Evolutionary conservation across 1,140 invertebrate species (phyloP), one percentile per base, ranked within the genome.

Genomic region (Lepidurus arcticus): DNA sequence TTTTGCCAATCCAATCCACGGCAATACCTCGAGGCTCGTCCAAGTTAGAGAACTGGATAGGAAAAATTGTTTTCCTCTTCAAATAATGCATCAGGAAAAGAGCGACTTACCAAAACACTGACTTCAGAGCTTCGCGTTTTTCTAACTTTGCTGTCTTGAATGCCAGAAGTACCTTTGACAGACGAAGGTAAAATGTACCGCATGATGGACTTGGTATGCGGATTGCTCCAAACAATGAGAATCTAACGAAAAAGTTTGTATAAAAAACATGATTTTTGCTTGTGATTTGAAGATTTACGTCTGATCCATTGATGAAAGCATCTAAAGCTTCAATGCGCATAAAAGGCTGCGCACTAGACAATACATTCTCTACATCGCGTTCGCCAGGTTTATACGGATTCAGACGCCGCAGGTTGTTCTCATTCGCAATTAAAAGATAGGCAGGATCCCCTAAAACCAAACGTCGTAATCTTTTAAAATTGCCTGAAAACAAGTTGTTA

Each of bases 1-100:
- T 87, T 79, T 89, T 87, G 0, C 90, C 88, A 7, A 92, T 86
- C 89, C 91, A 93, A 85, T 96, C 94, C 24, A 95, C 88, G 6
- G 91, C 89, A 53, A 96, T 84, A 13, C 92, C 92, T 81, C 91
- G 89, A 0, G 93, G 91, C 76, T 88, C 86, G 21, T 85, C 83
- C 44, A 89, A 81, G 79, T 86, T 86, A 6, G 81, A 81, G 43
- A 86, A 80, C 84, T 85, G 79, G 7, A 84, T 76, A 7, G 16
- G 21, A 65, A 16, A 16, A n/a, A 65, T 65, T 65, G n/a, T 3
- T 11, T n/a, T 1, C 13, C 8, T 11, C 53, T 65, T 65, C 7
- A 13, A 21, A 65, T 1, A 7, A 7, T 16, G 21, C 34, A 34
- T 34, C 53, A 65, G 6, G 53, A 16, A 5, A 76, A 78, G 77